Evolutionary conservation across 2,888 invertebrate species (phyloP).

Genomic region (Spodoptera picta): DNA sequence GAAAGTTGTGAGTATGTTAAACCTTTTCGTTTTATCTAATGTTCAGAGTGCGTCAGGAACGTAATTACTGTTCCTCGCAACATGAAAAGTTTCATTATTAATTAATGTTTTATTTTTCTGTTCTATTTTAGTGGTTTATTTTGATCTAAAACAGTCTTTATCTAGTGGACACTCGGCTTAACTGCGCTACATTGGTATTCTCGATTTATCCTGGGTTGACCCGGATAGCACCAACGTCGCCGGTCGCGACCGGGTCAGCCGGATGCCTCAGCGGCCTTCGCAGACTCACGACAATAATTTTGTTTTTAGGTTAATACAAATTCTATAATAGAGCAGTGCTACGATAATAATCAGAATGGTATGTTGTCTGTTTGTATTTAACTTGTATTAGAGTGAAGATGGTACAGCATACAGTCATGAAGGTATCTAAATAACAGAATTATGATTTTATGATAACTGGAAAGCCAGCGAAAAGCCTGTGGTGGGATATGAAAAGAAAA

Average conservation of each 20-base stretch:
- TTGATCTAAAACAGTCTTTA: constrained; percentile 26
- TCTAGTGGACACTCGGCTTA: constrained; percentile 58
- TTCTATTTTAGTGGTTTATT: background rate
- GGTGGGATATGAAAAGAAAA: too few species aligned
- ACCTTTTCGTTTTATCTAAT: constrained; percentile 10
- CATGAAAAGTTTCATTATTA: background rate
- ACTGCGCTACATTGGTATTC: constrained; percentile 47
- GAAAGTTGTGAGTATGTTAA: constrained; percentile 25
- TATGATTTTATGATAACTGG: too few species aligned
- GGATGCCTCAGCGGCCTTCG: constrained; percentile 76
- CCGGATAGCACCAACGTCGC: constrained; percentile 87
- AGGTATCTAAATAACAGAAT: too few species aligned
- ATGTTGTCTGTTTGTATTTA: too few species aligned
- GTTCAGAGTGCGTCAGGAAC: background rate
- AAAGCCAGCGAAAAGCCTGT: too few species aligned
- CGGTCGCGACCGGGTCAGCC: constrained; percentile 85
- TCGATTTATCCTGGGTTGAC: constrained; percentile 72
- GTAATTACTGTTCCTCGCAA: constrained; percentile 4
- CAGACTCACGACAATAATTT: constrained; percentile 67
- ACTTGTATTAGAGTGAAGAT: too few species aligned
- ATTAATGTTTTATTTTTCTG: background rate
- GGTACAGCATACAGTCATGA: too few species aligned
- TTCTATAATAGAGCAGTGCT: constrained; percentile 3
- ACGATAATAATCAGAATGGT: background rate
- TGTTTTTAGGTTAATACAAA: constrained; percentile 46